These are phyloP conservation scores for Eudasyphora cyanicolor DNA, from an alignment of 2,888 invertebrate species.

Conservation along the genomic window DNA sequence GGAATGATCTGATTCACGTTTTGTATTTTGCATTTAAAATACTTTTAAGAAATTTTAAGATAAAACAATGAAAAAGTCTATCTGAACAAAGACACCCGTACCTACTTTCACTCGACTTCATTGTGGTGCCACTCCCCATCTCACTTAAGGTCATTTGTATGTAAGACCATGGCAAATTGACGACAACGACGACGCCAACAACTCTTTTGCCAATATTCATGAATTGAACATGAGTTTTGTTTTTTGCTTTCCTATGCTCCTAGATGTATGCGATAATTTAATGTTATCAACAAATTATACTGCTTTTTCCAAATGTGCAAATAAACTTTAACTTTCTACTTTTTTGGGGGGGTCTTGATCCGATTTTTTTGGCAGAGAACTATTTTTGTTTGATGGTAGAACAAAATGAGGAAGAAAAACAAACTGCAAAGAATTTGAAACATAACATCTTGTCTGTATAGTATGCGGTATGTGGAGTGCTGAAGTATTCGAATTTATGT, in stretches of 20 bases:
- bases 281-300: conserved; percentile 10
- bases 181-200: neutral
- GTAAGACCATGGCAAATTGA: neutral
- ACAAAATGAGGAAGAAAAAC: neutral
- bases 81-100: too few relatives aligned
- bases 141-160: neutral
- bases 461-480: neutral
- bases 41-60: too few relatives aligned
- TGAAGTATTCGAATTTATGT: conserved; percentile 16
- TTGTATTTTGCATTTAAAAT: too few relatives aligned
- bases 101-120: neutral
- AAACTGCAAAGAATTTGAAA: neutral
- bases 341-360: neutral
- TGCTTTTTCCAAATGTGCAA: conserved; percentile 1
- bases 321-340: conserved; percentile 6
- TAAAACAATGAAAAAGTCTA: too few relatives aligned
- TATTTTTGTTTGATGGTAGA: neutral
- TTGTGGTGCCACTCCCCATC: too few relatives aligned
- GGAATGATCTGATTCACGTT: too few relatives aligned
- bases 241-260: neutral
- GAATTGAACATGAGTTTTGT: neutral
- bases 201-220: neutral
- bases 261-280: neutral
- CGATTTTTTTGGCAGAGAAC: neutral
- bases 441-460: neutral